Evolutionary conservation across 92 coral and sea anemone genomes (phyloP).

Genomic region (Isaurus tuberculatus): DNA sequence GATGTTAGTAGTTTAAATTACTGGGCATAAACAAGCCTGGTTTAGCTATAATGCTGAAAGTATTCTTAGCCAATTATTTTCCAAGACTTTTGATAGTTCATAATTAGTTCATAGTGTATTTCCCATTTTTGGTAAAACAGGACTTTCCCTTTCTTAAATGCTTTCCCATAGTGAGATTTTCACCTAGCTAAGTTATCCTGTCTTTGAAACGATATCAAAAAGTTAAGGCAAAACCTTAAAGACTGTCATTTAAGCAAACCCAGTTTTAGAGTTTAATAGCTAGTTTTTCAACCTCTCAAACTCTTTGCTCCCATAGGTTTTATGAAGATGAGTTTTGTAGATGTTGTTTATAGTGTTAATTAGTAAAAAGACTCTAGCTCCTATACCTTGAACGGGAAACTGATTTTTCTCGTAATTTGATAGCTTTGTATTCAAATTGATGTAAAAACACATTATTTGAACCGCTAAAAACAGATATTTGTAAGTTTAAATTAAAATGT

Average conservation of each 20-base stretch:
- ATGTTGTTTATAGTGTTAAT: background rate
- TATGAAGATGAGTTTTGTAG: background rate
- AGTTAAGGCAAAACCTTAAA: background rate
- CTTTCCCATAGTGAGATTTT: background rate
- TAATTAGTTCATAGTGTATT: background rate
- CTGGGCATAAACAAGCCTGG: background rate
- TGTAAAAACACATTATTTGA: background rate
- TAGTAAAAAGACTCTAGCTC: background rate
- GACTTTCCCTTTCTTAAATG: background rate
- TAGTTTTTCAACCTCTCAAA: slow-evolving; percentile 14
- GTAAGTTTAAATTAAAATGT: background rate
- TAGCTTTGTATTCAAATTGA: background rate
- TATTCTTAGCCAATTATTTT: background rate
- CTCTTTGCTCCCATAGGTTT: background rate
- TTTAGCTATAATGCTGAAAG: background rate
- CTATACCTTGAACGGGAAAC: background rate
- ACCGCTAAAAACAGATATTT: too few relatives aligned
- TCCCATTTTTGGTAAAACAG: background rate
- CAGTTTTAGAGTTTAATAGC: background rate
- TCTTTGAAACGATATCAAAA: background rate
- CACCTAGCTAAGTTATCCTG: background rate
- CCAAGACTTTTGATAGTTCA: background rate
- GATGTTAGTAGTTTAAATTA: background rate
- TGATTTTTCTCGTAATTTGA: background rate
- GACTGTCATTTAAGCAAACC: background rate